Base-by-base conservation (phyloP, 1,140 invertebrate species). In the Drosophila repletoides region DNA sequence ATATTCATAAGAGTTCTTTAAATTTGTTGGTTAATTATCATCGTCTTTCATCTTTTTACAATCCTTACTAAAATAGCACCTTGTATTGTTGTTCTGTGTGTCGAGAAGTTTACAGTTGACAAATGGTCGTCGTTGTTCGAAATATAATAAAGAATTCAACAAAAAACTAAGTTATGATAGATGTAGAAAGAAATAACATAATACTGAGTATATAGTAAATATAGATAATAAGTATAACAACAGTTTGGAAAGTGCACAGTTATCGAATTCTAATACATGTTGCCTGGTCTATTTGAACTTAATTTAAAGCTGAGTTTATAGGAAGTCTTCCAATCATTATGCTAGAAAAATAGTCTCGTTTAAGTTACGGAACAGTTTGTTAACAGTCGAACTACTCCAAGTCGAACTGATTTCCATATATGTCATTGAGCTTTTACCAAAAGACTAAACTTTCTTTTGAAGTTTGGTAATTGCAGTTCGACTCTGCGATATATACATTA, bases 21-120 rank as follows among this genome's bases (percentile, higher is more conserved):
- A 71, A 64, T 49, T 56, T 67, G 14, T 74, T 70, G 29, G 29
- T 70, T 60, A 58, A 40, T 63, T 60, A 67, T 65, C 60, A 33
- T 3, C 24, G 56, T 75, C 51, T 59, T 48, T 64, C 53, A 40
- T 26, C 58, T 36, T 38, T 60, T 21, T 43, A 40, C 29, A 43
- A 43, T 66, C 36, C 10, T 66, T 79, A 84, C 66, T 86, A 84
- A 84, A 84, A 84, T 84, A 84, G 79, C 79, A 84, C 79, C 79
- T 79, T 84, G 61, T 86, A 79, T 67, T 67, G 64, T 84, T 83
- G 61, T 79, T 75, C 34, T 77, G 60, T 84, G 49, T 70, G 34
- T 71, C 38, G 68, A 43, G 34, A 66, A 81, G 72, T 66, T 71
- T 40, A 67, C 38, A 76, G 65, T 73, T 80, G 72, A 63, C 14